phyloP scores from a whole-genome alignment of 2,797 vertebrate genomes.

The Cryptoprocta ferox region DNA sequence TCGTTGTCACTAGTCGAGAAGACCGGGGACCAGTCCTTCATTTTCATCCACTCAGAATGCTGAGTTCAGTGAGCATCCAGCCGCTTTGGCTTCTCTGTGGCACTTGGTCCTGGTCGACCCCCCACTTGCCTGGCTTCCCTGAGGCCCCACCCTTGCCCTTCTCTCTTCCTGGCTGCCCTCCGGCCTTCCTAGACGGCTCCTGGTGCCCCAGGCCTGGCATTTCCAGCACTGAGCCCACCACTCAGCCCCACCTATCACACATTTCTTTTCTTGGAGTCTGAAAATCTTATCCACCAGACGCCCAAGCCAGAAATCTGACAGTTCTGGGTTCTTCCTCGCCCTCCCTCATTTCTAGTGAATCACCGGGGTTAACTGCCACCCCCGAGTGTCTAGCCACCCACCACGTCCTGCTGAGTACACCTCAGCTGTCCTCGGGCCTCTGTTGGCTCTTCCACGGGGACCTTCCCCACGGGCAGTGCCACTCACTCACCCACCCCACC shows the following conservation, averaged over 20 bases:
- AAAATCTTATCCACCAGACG: not conserved
- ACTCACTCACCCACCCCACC: accelerated
- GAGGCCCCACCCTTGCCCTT: not conserved
- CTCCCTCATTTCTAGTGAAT: not conserved
- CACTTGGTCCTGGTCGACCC: not conserved
- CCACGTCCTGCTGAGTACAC: not conserved
- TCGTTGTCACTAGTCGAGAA: not conserved
- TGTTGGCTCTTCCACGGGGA: accelerated
- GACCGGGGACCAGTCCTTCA: not conserved
- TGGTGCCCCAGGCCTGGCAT: not conserved
- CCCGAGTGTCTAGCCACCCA: too few species aligned
- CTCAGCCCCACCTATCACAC: accelerated
- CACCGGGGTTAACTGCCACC: not conserved
- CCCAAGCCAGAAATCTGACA: not conserved
- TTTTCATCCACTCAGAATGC: not conserved
- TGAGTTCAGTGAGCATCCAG: not conserved
- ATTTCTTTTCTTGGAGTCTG: not conserved
- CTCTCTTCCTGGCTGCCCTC: not conserved
- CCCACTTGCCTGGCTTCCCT: accelerated
- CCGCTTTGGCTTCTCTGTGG: not conserved
- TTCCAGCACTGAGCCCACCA: not conserved
- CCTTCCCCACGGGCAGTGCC: too few species aligned
- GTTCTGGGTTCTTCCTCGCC: not conserved
- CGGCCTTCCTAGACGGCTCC: accelerated
- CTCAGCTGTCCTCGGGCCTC: not conserved